phyloP scores from a whole-genome alignment of 2,113 vertebrate genomes.

The Prochilodus magdalenae region DNA sequence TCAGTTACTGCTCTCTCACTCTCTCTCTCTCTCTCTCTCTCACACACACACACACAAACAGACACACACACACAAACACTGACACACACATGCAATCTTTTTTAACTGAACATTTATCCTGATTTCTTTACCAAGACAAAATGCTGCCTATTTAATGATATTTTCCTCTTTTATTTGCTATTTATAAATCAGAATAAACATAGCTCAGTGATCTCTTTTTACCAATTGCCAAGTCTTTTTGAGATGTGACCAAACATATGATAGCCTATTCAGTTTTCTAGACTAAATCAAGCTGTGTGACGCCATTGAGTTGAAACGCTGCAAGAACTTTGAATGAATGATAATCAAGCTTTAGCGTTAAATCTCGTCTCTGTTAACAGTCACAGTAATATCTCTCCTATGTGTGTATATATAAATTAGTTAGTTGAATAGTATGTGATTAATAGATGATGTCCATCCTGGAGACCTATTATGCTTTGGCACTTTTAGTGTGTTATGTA shows the following conservation, averaged over 20 bases:
- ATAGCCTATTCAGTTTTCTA: slow-evolving; percentile 15
- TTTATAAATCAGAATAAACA: slow-evolving; percentile 17
- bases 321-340: background rate
- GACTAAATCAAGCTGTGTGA: background rate
- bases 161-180: too few relatives aligned
- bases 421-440: too few relatives aligned
- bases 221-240: slow-evolving; percentile 34
- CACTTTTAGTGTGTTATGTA: too few relatives aligned
- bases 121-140: background rate
- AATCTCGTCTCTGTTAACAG: too few relatives aligned
- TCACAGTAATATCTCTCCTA: too few relatives aligned
- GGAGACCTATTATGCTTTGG: too few relatives aligned
- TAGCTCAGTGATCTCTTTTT: background rate
- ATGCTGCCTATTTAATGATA: background rate
- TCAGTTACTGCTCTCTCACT: background rate
- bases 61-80: too few relatives aligned
- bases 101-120: background rate
- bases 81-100: too few relatives aligned
- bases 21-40: background rate
- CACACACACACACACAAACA: too few relatives aligned
- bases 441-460: too few relatives aligned
- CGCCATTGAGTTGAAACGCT: background rate
- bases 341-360: background rate
- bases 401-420: too few relatives aligned
- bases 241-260: slow-evolving; percentile 16